phyloP scores from a whole-genome alignment of 2,888 invertebrate genomes.

The Pandemis heparana region DNA sequence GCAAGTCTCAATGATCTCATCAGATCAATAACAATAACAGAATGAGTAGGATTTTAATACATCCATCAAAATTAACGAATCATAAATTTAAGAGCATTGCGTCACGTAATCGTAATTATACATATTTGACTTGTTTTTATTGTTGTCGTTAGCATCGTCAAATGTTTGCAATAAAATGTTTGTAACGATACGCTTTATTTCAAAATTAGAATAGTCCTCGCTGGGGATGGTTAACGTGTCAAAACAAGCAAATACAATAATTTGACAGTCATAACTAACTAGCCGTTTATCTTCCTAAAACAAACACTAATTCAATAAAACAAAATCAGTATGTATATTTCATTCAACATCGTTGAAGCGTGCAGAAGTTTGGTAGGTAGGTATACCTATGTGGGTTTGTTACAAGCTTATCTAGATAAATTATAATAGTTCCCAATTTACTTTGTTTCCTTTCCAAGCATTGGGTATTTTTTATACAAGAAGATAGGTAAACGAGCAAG shows the following conservation, averaged over 20 bases:
- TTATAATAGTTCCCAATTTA: too few relatives aligned
- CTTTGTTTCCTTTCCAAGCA: neutral
- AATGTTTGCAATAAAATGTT: slow-evolving; percentile 52
- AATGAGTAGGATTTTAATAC: slow-evolving; percentile 48
- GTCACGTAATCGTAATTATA: slow-evolving; percentile 57
- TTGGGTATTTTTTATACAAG: neutral
- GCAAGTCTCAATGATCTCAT: slow-evolving; percentile 42
- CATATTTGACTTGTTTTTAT: slow-evolving; percentile 60
- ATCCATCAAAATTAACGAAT: slow-evolving; percentile 61
- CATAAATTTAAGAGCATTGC: slow-evolving; percentile 60
- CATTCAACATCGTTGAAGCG: neutral
- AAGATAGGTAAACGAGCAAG: neutral
- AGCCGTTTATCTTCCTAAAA: neutral
- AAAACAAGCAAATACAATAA: neutral
- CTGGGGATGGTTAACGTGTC: neutral
- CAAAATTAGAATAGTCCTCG: neutral
- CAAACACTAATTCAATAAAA: neutral
- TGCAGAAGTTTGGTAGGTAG: neutral
- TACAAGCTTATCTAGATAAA: too few relatives aligned
- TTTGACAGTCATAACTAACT: slow-evolving; percentile 6
- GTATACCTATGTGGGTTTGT: too few relatives aligned
- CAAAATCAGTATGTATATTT: neutral
- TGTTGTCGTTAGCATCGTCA: slow-evolving; percentile 61
- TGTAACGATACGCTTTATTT: slow-evolving; percentile 13
- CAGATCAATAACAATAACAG: slow-evolving; percentile 50